Base-by-base conservation (phyloP, 2,888 invertebrate genomes). In the Papilio protenor region DNA sequence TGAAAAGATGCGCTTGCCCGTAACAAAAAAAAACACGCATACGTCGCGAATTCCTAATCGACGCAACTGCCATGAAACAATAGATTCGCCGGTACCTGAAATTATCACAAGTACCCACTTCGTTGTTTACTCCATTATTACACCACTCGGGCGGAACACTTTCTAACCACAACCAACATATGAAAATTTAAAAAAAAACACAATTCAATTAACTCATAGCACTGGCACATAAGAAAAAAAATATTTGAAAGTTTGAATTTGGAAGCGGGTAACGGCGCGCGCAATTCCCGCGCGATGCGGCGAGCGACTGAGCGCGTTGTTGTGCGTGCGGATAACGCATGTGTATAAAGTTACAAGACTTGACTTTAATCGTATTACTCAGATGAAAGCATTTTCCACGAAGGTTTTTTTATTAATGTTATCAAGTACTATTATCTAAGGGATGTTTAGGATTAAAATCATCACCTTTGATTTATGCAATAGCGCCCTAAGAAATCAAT, bases 31-130 rank as follows among this genome's bases (percentile, higher is more conserved):
- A 79, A 77, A 71, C 52, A 57, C 70, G 49, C 70, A 69, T 73
- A 76, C 45, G 55, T 40, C 71, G 78, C 78, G 82, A 85, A 83
- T 87, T 88, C 87, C 87, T 85, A 87, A 81, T 81, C 87, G 87
- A 89, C 87, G 89, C 90, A 91, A 88, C 88, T 87, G 87, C 89
- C 89, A 88, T 89, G 85, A 89, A 89, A 89, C 87, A 84, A 87
- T 83, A 73, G 40, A 66, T 66, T 84, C 90, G 89, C 84, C 84
- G 88, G 87, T 87, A 91, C 90, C 89, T 92, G 90, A 90, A 92
- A 90, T 88, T 84, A 88, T 83, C 82, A 85, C 84, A 86, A 88
- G 86, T 89, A 89, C 86, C 88, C 88, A 86, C 87, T 86, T 84
- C 85, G 85, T 85, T 85, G 86, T 87, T 87, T 89, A 87, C 88